Evolutionary conservation across 1,140 invertebrate species (phyloP).

Genomic region (Lycorma delicatula): DNA sequence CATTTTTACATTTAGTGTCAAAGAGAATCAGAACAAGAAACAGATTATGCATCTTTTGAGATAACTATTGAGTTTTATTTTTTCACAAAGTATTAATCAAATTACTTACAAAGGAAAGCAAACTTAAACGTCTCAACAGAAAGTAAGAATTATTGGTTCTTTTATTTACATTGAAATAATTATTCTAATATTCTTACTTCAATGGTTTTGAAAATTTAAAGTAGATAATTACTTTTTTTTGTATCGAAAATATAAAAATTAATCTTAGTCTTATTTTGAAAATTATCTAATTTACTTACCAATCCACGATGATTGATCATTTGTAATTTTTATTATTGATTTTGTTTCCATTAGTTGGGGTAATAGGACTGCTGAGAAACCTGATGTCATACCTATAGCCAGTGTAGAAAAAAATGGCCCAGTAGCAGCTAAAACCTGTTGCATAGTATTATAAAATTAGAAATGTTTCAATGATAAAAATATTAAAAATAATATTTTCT

Average conservation of each 20-base stretch:
- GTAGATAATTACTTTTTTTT: not conserved
- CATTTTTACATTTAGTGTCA: too few relatives aligned
- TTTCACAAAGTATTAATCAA: too few relatives aligned
- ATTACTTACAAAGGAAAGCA: too few relatives aligned
- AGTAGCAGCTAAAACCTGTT: slow-evolving; percentile 43
- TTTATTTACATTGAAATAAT: not conserved
- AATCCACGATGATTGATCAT: slow-evolving; percentile 50
- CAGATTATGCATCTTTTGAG: too few relatives aligned
- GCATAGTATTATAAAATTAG: too few relatives aligned
- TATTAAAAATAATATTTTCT: too few relatives aligned
- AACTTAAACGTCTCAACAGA: not conserved
- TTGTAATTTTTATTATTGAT: slow-evolving; percentile 38
- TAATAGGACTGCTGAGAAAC: slow-evolving; percentile 52
- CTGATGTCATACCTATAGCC: slow-evolving; percentile 46
- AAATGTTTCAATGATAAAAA: too few relatives aligned
- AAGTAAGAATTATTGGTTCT: not conserved
- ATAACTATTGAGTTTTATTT: too few relatives aligned
- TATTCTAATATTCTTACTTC: not conserved
- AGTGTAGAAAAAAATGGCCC: slow-evolving; percentile 46
- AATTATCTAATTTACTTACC: slow-evolving; percentile 35
- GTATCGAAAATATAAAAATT: not conserved
- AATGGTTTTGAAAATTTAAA: not conserved
- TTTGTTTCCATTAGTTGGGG: slow-evolving; percentile 44
- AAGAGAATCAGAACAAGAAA: too few relatives aligned
- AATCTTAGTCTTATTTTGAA: not conserved